phyloP scores from a whole-genome alignment of 2,797 vertebrate genomes.

The Hippoglossus hippoglossus region DNA sequence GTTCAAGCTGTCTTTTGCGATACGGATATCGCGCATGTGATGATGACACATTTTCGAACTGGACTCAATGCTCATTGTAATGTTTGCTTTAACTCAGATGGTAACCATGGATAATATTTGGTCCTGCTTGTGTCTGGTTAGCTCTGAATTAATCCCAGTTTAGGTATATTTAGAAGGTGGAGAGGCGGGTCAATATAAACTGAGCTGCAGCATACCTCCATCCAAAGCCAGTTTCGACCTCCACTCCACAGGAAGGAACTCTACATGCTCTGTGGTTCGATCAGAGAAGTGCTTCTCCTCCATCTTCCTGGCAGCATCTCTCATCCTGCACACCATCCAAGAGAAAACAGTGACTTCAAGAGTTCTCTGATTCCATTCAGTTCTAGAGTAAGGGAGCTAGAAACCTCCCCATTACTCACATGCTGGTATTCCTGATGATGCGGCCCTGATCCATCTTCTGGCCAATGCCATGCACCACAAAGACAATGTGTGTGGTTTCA shows the following conservation, averaged over 20 bases:
- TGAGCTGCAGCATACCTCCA: conserved; percentile 87
- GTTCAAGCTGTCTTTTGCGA: too few relatives aligned
- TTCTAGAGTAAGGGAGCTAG: background rate
- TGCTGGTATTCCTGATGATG: conserved; percentile 96
- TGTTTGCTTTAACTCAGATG: too few relatives aligned
- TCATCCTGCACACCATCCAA: conserved; percentile 85
- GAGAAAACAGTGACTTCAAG: conserved; percentile 14
- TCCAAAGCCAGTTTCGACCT: conserved; percentile 94
- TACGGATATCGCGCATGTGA: too few relatives aligned
- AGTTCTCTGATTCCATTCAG: conserved; percentile 21
- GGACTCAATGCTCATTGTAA: too few relatives aligned
- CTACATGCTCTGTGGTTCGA: conserved; percentile 90
- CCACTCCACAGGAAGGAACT: conserved; percentile 98
- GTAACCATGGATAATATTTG: background rate
- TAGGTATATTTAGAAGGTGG: background rate
- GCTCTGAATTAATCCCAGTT: background rate
- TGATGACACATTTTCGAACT: too few relatives aligned
- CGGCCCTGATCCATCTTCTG: conserved; percentile 99
- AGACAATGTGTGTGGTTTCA: conserved; percentile 94
- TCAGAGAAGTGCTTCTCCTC: conserved; percentile 95
- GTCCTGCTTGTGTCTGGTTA: background rate
- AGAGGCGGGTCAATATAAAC: background rate
- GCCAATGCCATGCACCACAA: conserved; percentile 96
- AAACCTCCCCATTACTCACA: conserved; percentile 82
- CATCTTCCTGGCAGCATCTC: conserved; percentile 95